Conservation (phyloP, 1,140 invertebrate genomes). For the Hyles vespertilio region DNA sequence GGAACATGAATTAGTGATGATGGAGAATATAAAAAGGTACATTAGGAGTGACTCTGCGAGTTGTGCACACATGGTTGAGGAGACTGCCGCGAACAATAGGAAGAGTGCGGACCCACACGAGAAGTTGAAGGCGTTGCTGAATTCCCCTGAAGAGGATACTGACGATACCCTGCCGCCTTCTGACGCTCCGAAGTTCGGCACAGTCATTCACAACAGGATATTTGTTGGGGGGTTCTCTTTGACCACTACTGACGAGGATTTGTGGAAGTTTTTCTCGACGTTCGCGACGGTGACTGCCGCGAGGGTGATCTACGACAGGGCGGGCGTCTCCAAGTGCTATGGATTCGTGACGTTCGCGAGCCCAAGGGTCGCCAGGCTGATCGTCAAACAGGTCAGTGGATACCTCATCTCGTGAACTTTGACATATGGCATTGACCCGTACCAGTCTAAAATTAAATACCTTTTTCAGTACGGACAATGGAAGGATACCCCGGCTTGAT, state of each 20-base stretch:
- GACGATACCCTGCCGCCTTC: constrained; percentile 71
- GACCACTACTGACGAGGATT: constrained; percentile 88
- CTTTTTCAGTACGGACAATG: no score
- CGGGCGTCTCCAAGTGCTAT: constrained; percentile 96
- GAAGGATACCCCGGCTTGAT: no score
- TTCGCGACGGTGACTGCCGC: constrained; percentile 95
- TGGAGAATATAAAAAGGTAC: constrained; percentile 63
- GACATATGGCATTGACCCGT: not conserved
- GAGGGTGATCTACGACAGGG: constrained; percentile 95
- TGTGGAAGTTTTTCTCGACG: constrained; percentile 87
- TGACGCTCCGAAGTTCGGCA: constrained; percentile 84
- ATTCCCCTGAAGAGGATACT: constrained; percentile 62
- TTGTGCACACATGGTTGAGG: constrained; percentile 68
- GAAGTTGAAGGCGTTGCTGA: constrained; percentile 63
- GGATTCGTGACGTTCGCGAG: constrained; percentile 95
- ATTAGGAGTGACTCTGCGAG: constrained; percentile 66
- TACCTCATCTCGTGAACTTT: not conserved
- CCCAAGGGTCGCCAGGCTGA: constrained; percentile 65
- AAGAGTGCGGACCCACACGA: constrained; percentile 62
- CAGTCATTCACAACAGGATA: constrained; percentile 93
- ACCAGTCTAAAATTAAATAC: no score
- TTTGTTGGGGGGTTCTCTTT: constrained; percentile 96
- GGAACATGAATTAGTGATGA: constrained; percentile 57
- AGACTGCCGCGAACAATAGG: constrained; percentile 52
- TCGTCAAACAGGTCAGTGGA: constrained; percentile 67